Evolutionary conservation across 1,140 invertebrate species (phyloP).

Genomic region (Drosophila kikkawai): DNA sequence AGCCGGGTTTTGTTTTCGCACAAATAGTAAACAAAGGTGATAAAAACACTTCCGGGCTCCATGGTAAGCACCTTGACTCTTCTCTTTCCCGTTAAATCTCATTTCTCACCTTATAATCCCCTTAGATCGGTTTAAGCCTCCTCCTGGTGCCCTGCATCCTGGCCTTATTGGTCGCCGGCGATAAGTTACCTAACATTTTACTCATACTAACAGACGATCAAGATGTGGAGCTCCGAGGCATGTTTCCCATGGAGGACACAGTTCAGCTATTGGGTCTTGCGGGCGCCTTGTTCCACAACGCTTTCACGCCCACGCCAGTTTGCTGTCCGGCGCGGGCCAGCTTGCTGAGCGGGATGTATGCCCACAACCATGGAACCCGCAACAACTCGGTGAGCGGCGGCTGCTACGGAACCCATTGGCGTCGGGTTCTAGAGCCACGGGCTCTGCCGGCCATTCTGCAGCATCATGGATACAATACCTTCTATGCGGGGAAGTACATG

Average conservation of each 20-base stretch:
- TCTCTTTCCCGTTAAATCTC: neutral
- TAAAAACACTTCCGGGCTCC: neutral
- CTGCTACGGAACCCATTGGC: conserved; percentile 90
- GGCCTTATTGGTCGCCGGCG: neutral
- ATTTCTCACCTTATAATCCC: neutral
- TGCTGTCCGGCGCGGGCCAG: conserved; percentile 96
- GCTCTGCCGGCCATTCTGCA: conserved; percentile 90
- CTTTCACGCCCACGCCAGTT: conserved; percentile 92
- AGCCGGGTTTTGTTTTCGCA: conserved; percentile 33
- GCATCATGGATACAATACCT: conserved; percentile 89
- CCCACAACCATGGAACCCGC: conserved; percentile 92
- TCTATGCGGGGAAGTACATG: conserved; percentile 95
- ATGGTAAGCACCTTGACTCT: conserved; percentile 5
- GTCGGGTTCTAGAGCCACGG: conserved; percentile 86
- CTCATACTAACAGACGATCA: conserved; percentile 95
- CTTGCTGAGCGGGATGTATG: conserved; percentile 93
- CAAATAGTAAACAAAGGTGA: conserved; percentile 16
- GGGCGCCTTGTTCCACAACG: conserved; percentile 90
- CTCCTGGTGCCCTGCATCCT: neutral
- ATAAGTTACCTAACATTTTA: conserved; percentile 89
- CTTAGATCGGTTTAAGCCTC: conserved; percentile 4
- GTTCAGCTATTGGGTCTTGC: conserved; percentile 87
- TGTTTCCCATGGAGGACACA: conserved; percentile 89
- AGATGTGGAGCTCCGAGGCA: conserved; percentile 91
- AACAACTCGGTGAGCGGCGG: conserved; percentile 93